Conservation (phyloP, 2,113 vertebrate species). For the Struthio camelus region DNA sequence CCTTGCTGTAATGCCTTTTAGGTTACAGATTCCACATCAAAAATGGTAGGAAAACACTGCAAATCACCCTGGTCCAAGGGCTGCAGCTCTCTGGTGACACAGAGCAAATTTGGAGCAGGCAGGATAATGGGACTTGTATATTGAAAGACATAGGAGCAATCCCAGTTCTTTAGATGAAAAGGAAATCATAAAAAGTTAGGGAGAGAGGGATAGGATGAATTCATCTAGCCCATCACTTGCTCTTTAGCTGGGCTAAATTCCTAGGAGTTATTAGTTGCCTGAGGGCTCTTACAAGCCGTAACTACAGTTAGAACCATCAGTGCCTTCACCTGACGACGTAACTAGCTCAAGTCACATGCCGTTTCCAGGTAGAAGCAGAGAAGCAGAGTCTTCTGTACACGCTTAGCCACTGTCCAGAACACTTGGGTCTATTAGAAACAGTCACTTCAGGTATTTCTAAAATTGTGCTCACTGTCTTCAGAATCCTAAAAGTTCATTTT, state of each 20-base stretch:
- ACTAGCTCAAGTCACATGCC: not conserved
- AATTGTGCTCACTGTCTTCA: not conserved
- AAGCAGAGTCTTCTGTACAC: not conserved
- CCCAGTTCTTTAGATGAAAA: not conserved
- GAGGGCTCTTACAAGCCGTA: not conserved
- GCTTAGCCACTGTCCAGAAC: not conserved
- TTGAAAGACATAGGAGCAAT: not conserved
- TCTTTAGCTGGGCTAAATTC: not conserved
- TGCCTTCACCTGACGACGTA: not conserved
- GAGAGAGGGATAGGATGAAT: not conserved
- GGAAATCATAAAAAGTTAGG: not conserved
- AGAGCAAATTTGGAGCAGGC: not conserved
- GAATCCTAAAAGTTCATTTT: not conserved
- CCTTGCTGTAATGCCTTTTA: not conserved
- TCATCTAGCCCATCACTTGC: not conserved
- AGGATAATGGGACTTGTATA: not conserved
- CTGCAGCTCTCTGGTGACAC: not conserved
- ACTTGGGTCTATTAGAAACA: not conserved
- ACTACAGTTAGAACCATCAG: not conserved
- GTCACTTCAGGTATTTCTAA: not conserved
- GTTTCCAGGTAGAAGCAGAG: not conserved
- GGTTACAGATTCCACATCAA: not conserved
- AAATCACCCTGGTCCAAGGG: not conserved
- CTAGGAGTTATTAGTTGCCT: not conserved
- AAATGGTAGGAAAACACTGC: not conserved